Evolutionary conservation across 2,888 invertebrate species (phyloP).

Genomic region (Cheilosia impressa): DNA sequence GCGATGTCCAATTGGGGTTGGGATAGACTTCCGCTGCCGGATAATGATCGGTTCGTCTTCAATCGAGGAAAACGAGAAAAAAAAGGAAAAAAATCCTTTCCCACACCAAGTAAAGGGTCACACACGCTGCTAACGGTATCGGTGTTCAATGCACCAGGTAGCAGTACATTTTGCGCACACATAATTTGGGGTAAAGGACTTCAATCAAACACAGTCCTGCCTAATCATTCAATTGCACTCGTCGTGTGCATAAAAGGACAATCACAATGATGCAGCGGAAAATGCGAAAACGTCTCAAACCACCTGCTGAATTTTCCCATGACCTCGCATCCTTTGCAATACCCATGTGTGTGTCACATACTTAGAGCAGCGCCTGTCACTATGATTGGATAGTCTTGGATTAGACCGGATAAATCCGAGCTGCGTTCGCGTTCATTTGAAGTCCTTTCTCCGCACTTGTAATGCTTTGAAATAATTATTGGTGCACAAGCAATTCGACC

Average conservation of each 20-base stretch:
- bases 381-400: conserved; percentile 75
- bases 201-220: conserved; percentile 21
- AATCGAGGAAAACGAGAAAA: neutral
- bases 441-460: conserved; percentile 60
- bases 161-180: conserved; percentile 28
- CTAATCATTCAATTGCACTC: conserved; percentile 71
- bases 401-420: conserved; percentile 72
- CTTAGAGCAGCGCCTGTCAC: conserved; percentile 51
- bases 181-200: conserved; percentile 52
- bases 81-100: conserved; percentile 43
- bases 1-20: conserved; percentile 71
- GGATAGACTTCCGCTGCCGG: conserved; percentile 67
- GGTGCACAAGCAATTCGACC: conserved; percentile 56
- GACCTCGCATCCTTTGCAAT: conserved; percentile 37
- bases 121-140: conserved; percentile 61
- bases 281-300: conserved; percentile 46
- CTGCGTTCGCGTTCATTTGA: conserved; percentile 68
- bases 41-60: conserved; percentile 50
- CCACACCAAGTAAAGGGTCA: conserved; percentile 67
- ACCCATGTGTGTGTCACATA: conserved; percentile 38
- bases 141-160: conserved; percentile 48
- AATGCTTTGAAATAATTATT: conserved; percentile 55
- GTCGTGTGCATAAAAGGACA: conserved; percentile 69
- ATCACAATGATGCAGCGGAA: conserved; percentile 68
- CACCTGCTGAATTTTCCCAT: conserved; percentile 75